Conservation (phyloP, 2,888 invertebrate genomes). For the Homarus gammarus region DNA sequence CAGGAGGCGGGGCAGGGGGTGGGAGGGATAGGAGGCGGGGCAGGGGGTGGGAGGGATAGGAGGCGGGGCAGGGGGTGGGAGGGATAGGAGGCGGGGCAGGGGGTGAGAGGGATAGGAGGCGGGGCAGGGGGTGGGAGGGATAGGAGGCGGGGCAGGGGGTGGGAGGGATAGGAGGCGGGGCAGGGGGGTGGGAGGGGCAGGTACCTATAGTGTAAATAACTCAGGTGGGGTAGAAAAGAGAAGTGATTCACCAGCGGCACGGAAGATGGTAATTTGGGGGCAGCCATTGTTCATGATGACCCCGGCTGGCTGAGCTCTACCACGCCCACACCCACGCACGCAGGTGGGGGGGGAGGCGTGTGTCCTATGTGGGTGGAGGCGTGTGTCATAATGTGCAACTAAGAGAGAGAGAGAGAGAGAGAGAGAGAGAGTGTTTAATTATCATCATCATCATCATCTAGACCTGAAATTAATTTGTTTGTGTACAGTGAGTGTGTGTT, state of each 20-base stretch:
- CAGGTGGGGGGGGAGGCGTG: too few species aligned
- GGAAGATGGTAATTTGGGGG: background rate
- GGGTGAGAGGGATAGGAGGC: background rate
- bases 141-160: background rate
- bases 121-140: background rate
- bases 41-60: background rate
- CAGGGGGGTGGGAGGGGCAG: background rate
- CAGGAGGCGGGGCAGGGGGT: background rate
- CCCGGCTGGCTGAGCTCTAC: too few species aligned
- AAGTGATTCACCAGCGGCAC: background rate
- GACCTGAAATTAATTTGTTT: too few species aligned
- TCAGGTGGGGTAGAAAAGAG: background rate
- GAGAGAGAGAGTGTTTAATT: too few species aligned
- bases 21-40: background rate
- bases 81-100: background rate
- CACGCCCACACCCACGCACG: too few species aligned
- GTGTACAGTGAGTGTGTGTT: too few species aligned
- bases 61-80: background rate
- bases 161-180: background rate
- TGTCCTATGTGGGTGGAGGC: too few species aligned
- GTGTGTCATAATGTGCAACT: too few species aligned
- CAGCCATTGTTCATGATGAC: too few species aligned
- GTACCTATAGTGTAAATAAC: too few species aligned
- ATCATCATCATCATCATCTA: too few species aligned
- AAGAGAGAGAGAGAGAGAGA: too few species aligned